Evolutionary conservation across 2,797 vertebrate genomes (phyloP), one percentile per base, ranked within the genome.

Genomic region (Bradypodion pumilum): DNA sequence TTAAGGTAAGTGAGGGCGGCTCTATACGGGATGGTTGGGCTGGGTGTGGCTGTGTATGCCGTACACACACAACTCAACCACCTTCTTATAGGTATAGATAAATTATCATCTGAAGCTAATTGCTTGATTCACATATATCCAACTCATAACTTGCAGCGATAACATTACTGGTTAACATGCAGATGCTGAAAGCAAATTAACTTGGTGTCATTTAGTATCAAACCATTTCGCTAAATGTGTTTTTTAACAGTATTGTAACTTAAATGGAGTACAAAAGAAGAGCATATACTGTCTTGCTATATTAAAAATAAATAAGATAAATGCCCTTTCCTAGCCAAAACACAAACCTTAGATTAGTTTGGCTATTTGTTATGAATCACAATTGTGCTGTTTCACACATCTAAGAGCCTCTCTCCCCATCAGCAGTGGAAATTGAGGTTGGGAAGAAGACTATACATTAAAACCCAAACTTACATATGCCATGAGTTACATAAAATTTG

Each of bases 171-270:
- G 74, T 89, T 81, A 79, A 74, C n/a, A 10, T 85, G 62, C 19
- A 72, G 40, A 35, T 46, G 85, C 83, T 90, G 79, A n/a, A 91
- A 89, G 74, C 77, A 68, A 87, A 89, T 82, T 56, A 3, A 42
- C 44, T 88, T 74, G 25, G 81, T 85, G 10, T 27, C 0, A 1
- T 85, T 85, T 49, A 40, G 27, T 52, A 13, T 81, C 76, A 91
- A 86, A 81, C n/a, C 80, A 78, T 85, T 83, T 76, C 81, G 89
- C 83, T 76, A 74, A 46, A 35, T 1, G 0, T 32, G 46, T 8
- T 85, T 87, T 91, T 81, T 65, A n/a, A 44, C 8, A 79, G 66
- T 77, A 69, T 37, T 35, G 74, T 75, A n/a, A 2, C 72, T 73
- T 84, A 0, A 0, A 75, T 9, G 3, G 62, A 44, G 35, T 23